These are phyloP conservation scores for Phrynocephalus vlangalii DNA, from an alignment of 2,797 vertebrate species.

Conservation along the genomic window DNA sequence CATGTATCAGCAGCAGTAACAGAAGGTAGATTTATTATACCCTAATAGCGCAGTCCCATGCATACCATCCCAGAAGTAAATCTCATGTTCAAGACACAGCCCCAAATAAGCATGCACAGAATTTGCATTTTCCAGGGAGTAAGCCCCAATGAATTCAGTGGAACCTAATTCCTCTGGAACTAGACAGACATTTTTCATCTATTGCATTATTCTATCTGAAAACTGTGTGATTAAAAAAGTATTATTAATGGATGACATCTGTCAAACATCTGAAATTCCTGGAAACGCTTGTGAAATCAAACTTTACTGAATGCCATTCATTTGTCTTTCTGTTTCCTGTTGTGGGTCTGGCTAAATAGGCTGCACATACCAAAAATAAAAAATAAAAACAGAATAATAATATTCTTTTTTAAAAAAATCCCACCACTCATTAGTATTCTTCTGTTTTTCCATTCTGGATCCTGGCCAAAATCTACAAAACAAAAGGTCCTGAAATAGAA, in stretches of 20 bases:
- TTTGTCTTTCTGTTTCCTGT: not conserved
- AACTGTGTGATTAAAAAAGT: not conserved
- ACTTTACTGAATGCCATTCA: not conserved
- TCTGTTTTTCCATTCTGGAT: conserved; percentile 27
- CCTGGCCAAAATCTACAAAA: conserved; percentile 26
- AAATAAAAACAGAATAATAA: too few species aligned
- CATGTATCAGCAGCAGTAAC: not conserved
- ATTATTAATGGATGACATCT: not conserved
- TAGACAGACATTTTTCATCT: not conserved
- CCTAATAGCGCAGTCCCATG: not conserved
- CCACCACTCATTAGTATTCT: conserved; percentile 5
- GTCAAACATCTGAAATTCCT: conserved; percentile 6
- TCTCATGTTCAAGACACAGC: not conserved
- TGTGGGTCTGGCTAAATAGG: not conserved
- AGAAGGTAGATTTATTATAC: not conserved
- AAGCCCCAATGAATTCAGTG: not conserved
- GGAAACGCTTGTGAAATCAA: conserved; percentile 6
- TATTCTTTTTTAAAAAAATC: too few species aligned
- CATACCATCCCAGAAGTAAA: not conserved
- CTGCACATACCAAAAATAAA: not conserved
- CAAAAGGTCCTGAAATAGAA: conserved; percentile 30
- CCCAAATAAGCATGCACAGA: not conserved
- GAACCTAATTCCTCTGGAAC: not conserved
- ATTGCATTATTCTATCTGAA: not conserved
- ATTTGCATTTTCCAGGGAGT: not conserved